A percentile compares a stretch with the other conserved stretches of the same genome.
These are phyloP conservation scores for Spodoptera exigua DNA, from an alignment of 2,888 invertebrate genomes.

Conservation along the genomic window DNA sequence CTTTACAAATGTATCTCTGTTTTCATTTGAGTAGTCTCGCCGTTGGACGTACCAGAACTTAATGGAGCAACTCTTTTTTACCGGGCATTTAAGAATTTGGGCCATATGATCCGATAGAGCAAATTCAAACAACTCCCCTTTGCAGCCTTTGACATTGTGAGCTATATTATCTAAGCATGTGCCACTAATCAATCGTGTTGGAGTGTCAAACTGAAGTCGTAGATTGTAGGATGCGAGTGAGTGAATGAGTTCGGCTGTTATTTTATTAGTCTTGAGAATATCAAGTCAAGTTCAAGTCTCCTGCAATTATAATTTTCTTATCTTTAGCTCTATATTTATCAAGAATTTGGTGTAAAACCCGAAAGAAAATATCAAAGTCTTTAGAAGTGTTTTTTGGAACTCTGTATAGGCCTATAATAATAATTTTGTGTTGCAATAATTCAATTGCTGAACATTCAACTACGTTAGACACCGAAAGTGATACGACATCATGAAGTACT, in stretches of 20 bases:
- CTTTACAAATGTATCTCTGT: slow-evolving; percentile 1
- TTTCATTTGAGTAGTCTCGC: slow-evolving; percentile 3
- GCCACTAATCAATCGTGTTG: slow-evolving; percentile 1
- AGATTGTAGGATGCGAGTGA: neutral
- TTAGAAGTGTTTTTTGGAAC: neutral
- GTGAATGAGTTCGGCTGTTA: neutral
- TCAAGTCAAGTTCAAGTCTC: neutral
- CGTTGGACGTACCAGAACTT: neutral
- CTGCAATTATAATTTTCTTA: neutral
- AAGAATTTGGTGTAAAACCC: neutral
- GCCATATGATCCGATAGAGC: slow-evolving; percentile 2
- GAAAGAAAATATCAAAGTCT: neutral
- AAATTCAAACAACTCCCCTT: neutral
- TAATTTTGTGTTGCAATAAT: slow-evolving; percentile 1
- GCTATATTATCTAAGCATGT: slow-evolving; percentile 1
- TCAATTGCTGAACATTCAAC: slow-evolving; percentile 1
- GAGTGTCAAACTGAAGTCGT: neutral
- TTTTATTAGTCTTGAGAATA: slow-evolving; percentile 1
- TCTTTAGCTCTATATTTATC: neutral
- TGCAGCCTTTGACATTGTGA: slow-evolving; percentile 1
- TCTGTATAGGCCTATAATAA: neutral
- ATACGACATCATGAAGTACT: neutral
- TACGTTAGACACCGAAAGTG: neutral
- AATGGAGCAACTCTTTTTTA: slow-evolving; percentile 2
- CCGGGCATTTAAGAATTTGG: slow-evolving; percentile 4